These are phyloP conservation scores for Oscheius sp. DNA, from an alignment of 1,140 invertebrate genomes.

Conservation along the genomic window DNA sequence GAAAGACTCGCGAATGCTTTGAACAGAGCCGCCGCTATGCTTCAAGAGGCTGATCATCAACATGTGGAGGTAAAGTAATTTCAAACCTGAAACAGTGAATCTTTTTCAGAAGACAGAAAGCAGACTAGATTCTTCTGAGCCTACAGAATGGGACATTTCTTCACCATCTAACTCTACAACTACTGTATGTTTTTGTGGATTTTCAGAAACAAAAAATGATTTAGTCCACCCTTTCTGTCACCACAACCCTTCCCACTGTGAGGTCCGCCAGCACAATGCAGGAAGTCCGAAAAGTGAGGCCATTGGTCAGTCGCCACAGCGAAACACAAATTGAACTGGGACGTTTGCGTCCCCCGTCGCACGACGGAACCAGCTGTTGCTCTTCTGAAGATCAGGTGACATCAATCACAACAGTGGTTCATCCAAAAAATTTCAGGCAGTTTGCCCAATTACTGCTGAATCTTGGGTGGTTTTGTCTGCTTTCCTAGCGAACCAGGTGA, in stretches of 20 bases:
- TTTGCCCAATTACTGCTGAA: constrained; percentile 31
- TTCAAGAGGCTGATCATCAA: constrained; percentile 36
- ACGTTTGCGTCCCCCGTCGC: neutral
- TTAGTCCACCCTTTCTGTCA: neutral
- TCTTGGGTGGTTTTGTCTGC: constrained; percentile 28
- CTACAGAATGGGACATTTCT: neutral
- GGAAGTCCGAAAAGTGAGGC: neutral
- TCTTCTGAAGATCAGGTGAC: neutral
- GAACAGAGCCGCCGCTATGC: constrained; percentile 24
- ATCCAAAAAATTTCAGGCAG: neutral
- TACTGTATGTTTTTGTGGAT: neutral
- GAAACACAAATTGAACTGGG: neutral
- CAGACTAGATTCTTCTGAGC: neutral
- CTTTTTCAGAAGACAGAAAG: constrained; percentile 19
- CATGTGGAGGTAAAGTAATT: constrained; percentile 22
- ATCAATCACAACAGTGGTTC: neutral
- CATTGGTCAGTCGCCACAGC: neutral
- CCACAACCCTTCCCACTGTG: neutral
- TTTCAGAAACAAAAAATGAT: neutral
- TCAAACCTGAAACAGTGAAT: too few relatives aligned
- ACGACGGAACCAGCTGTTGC: neutral
- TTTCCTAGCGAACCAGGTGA: constrained; percentile 28
- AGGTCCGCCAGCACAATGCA: neutral
- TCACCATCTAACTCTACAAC: constrained; percentile 3
- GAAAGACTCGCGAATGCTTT: constrained; percentile 31